Evolutionary conservation across 2,113 vertebrate species (phyloP), one percentile per base, ranked within the genome.

Genomic region (Pogonocichla stellata): DNA sequence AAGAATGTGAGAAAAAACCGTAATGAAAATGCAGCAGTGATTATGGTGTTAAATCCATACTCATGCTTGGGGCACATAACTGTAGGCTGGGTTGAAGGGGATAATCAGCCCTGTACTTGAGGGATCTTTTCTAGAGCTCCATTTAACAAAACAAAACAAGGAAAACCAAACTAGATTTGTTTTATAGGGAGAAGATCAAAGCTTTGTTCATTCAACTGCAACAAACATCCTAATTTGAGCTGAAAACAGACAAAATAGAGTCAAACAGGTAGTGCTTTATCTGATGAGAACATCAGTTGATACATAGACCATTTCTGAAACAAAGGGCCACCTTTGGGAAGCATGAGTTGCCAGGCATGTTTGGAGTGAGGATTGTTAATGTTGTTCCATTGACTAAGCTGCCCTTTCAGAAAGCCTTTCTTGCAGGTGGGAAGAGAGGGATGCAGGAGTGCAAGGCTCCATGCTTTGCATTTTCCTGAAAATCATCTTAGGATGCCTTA

Each of bases 21-120:
- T 79, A 42, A 62, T 77, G 61, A 69, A 88, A 65, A 71, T 9
- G 18, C 50, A 72, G 48, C 31, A 60, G 36, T 1, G 5, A 60
- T 78, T 71, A 77, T n/a, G 45, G 31, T 82, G 58, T 79, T 58
- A 80, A 73, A 88, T 83, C 75, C 25, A 26, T 58, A 61, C n/a
- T 34, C 57, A 2, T 70, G 72, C 64, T 90, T 62, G 54, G 50
- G 50, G 64, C 86, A 73, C 14, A 12, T 73, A 85, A 45, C 36
- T 91, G 48, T 72, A 78, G 74, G 31, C 51, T 89, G 38, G 22
- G 25, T 66, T 78, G 67, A 62, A 74, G 33, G 29, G 33, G 20
- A n/a, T 89, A 72, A 73, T 65, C 80, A 84, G n/a, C 40, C 45
- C n/a, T n/a, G 25, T 57, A 31, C 54, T 73, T 10, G 1, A 71